Base-by-base conservation (phyloP, 2,797 vertebrate species). In the Falco rusticolus region DNA sequence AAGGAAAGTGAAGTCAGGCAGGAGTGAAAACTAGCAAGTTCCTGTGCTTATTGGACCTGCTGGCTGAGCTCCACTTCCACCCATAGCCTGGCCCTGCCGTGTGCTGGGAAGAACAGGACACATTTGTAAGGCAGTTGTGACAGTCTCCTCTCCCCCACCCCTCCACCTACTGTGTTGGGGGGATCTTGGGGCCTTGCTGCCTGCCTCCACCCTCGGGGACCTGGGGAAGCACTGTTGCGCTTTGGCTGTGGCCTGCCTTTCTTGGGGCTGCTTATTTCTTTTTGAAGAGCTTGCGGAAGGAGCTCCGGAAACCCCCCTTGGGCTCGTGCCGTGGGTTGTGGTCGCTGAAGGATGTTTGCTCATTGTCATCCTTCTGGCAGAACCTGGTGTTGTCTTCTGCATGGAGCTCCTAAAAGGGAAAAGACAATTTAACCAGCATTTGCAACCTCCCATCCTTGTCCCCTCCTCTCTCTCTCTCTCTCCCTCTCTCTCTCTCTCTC, bases 241-340 rank as follows among this genome's bases (percentile, higher is more conserved):
- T 96, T 90, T 93, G 91, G 96, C 84, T 89, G 93, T 89, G 96
- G 96, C 96, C 97, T 95, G 95, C 91, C 97, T 96, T 92, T 96
- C 92, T 87, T 81, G 93, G 92, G 97, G 93, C 97, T 97, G 98
- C 98, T 99, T 97, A 99, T 99, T 99, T 99, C 98, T 99, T 99
- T 98, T 99, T 99, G 98, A 99, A 99, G 96, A 99, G 99, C 95
- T 99, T 99, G 98, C 99, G 99, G 98, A 99, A 99, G 54, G 99
- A 99, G 98, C 98, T 99, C 88, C 99, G 98, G 97, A 99, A 99
- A 82, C 99, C 99, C 98, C 99, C 99, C 98, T 99, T 99, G 97
- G 98, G 98, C 96, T 99, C 99, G 97, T 98, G 98, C 97, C 99
- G 99, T 21, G 99, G 98, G 96, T 98, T 99, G 95, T 98, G 98